Percentiles rank a stretch among this genome's conserved stretches.
These are phyloP conservation scores for Philantomba maxwellii DNA, from an alignment of 2,113 vertebrate species.

Conservation along the genomic window DNA sequence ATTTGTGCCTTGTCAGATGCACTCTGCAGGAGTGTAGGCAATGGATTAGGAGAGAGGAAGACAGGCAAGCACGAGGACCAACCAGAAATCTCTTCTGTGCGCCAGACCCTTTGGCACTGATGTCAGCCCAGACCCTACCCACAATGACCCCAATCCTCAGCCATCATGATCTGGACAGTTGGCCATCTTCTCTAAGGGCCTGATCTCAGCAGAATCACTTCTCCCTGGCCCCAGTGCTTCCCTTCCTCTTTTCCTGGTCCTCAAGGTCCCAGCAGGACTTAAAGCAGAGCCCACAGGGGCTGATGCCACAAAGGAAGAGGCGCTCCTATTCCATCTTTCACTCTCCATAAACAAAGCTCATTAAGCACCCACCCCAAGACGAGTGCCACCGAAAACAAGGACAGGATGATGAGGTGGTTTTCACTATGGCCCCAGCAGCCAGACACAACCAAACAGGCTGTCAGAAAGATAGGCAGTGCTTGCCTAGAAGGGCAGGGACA, in stretches of 20 bases:
- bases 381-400: conserved; percentile 17
- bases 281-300: not conserved
- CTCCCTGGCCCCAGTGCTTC: not conserved
- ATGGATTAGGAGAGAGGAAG: not conserved
- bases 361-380: conserved; percentile 21
- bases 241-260: not conserved
- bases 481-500: not conserved
- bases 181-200: not conserved
- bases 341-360: conserved; percentile 10
- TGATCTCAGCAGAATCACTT: not conserved
- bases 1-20: not conserved
- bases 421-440: not conserved
- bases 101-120: not conserved
- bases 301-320: conserved; percentile 9
- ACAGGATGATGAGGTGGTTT: conserved; percentile 7
- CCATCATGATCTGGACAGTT: not conserved
- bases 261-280: not conserved
- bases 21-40: not conserved
- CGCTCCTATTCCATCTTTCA: not conserved
- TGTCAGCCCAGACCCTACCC: not conserved
- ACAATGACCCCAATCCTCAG: not conserved
- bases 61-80: not conserved
- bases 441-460: conserved; percentile 5
- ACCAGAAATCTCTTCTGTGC: not conserved
- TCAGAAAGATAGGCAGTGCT: conserved; percentile 18